These are phyloP conservation scores for Margarornis squamiger DNA, from an alignment of 2,797 vertebrate species.

Conservation along the genomic window DNA sequence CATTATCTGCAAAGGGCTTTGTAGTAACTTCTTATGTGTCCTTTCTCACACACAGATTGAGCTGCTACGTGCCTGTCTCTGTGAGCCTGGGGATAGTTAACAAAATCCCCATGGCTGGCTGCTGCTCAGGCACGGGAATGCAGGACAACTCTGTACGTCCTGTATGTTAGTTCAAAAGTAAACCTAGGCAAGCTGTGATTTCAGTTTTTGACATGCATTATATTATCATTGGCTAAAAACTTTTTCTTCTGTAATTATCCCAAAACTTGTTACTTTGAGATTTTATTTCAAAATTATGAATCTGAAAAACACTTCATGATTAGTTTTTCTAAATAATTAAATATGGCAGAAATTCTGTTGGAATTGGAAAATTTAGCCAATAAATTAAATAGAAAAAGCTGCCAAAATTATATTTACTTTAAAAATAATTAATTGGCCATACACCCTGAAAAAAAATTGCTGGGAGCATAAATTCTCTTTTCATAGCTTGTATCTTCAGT, in stretches of 20 bases:
- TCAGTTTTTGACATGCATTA: background rate
- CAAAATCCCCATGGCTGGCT: background rate
- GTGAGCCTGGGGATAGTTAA: background rate
- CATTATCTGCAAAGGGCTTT: background rate
- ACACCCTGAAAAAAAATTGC: background rate
- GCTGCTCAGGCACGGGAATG: rapidly evolving
- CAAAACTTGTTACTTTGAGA: background rate
- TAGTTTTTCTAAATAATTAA: background rate
- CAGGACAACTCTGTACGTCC: background rate
- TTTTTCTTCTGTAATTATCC: background rate
- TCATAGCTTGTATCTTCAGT: background rate
- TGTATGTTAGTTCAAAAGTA: background rate
- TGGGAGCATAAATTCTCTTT: background rate
- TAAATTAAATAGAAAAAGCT: background rate
- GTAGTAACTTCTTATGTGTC: background rate
- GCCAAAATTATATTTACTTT: background rate
- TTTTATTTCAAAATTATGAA: background rate
- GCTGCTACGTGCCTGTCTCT: background rate
- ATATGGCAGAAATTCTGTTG: background rate
- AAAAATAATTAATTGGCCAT: background rate
- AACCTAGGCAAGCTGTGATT: background rate
- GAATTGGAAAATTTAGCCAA: background rate
- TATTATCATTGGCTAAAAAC: background rate
- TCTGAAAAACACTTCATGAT: background rate
- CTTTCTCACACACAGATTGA: background rate